Percentiles rank a stretch among this genome's conserved stretches.
Conservation (phyloP, 1,140 invertebrate genomes). For the Limonius californicus region DNA sequence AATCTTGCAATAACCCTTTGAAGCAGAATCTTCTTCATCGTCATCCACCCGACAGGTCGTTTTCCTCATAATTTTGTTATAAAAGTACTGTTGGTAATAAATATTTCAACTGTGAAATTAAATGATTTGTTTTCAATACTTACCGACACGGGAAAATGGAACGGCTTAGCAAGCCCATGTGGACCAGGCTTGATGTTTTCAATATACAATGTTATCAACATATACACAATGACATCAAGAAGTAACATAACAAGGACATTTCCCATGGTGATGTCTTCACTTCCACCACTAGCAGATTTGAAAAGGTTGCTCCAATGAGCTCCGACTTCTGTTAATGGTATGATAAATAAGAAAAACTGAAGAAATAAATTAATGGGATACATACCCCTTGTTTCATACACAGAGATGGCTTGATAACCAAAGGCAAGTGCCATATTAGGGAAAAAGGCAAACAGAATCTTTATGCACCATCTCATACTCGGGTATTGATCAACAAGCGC, state of each 20-base stretch:
- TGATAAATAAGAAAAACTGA: not conserved
- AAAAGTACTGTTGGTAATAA: not conserved
- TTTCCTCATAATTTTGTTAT: not conserved
- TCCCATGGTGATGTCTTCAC: constrained; percentile 35
- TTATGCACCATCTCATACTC: not conserved
- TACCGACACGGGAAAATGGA: constrained; percentile 34
- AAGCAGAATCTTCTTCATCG: not conserved
- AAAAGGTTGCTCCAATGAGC: constrained; percentile 36
- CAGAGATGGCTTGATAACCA: constrained; percentile 38
- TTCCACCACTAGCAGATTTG: constrained; percentile 25
- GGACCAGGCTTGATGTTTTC: constrained; percentile 39
- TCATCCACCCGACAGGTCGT: not conserved
- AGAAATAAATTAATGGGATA: not conserved
- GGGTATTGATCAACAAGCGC: not conserved
- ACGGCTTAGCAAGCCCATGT: constrained; percentile 40
- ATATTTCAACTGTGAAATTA: no score
- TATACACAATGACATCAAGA: constrained; percentile 35
- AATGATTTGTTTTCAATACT: no score
- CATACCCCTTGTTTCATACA: constrained; percentile 41
- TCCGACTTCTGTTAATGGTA: constrained; percentile 28
- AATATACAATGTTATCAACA: constrained; percentile 38
- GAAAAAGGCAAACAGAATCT: constrained; percentile 32
- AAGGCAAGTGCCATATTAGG: constrained; percentile 40
- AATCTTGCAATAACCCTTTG: not conserved
- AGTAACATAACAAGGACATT: constrained; percentile 38